Conservation (phyloP, 1,140 invertebrate species). For the Zaprionus kolodkinae region DNA sequence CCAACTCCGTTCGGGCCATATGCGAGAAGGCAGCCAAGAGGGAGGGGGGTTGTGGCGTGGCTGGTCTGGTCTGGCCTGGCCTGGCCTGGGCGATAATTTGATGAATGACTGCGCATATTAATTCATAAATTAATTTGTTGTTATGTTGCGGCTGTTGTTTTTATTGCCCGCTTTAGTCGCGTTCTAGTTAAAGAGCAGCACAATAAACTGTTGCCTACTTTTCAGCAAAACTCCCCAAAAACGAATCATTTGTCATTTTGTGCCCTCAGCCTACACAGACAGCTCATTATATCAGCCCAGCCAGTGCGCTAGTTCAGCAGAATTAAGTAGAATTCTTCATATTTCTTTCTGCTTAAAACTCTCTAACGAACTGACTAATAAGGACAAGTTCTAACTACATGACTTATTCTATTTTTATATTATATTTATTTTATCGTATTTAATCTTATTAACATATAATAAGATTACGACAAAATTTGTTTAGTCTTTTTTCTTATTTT, state of each 20-base stretch:
- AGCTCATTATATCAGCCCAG: neutral
- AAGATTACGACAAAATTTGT: no score
- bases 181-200: constrained; percentile 2
- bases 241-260: constrained; percentile 20
- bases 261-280: neutral
- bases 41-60: neutral
- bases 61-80: neutral
- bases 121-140: constrained; percentile 80
- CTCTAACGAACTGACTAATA: no score
- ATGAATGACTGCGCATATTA: constrained; percentile 81
- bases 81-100: constrained; percentile 59
- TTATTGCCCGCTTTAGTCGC: constrained; percentile 45
- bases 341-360: no score
- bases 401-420: no score
- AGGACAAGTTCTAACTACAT: no score
- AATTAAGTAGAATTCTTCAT: no score
- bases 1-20: constrained; percentile 6
- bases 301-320: no score
- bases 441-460: no score
- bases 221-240: constrained; percentile 5
- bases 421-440: no score
- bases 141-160: constrained; percentile 56
- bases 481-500: no score
- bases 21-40: neutral
- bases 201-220: constrained; percentile 61